Percentiles rank a stretch among this genome's conserved stretches.
Conservation (phyloP, 2,113 vertebrate genomes). For the Candoia aspera region DNA sequence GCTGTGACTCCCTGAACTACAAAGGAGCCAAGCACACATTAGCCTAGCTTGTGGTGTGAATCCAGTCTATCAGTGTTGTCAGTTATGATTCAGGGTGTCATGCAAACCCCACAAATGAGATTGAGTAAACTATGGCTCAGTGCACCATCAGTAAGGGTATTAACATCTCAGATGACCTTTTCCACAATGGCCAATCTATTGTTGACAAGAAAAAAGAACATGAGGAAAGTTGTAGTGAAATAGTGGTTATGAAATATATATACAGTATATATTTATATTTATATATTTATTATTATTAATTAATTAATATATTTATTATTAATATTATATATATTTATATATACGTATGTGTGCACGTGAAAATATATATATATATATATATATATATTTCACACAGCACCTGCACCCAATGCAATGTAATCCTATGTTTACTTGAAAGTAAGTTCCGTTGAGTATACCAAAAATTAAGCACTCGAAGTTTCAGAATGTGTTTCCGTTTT, state of each 20-base stretch:
- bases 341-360: too few species aligned
- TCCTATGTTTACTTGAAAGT: too few species aligned
- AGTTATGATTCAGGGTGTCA: neutral
- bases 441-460: neutral
- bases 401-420: neutral
- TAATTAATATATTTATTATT: too few species aligned
- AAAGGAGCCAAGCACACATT: neutral
- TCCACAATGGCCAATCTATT: neutral
- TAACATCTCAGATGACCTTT: neutral
- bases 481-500: neutral
- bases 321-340: too few species aligned
- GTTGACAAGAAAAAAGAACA: neutral
- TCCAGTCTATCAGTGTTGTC: neutral
- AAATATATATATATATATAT: too few species aligned
- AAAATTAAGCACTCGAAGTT: neutral
- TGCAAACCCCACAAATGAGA: neutral
- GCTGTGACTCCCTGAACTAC: neutral
- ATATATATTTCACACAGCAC: neutral
- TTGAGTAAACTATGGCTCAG: neutral
- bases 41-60: neutral
- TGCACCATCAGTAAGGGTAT: neutral
- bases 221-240: too few species aligned
- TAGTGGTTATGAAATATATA: too few species aligned
- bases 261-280: too few species aligned
- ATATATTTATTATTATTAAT: too few species aligned